Evolutionary conservation across 2,113 vertebrate genomes (phyloP).

Genomic region (Diphyllodes magnificus): DNA sequence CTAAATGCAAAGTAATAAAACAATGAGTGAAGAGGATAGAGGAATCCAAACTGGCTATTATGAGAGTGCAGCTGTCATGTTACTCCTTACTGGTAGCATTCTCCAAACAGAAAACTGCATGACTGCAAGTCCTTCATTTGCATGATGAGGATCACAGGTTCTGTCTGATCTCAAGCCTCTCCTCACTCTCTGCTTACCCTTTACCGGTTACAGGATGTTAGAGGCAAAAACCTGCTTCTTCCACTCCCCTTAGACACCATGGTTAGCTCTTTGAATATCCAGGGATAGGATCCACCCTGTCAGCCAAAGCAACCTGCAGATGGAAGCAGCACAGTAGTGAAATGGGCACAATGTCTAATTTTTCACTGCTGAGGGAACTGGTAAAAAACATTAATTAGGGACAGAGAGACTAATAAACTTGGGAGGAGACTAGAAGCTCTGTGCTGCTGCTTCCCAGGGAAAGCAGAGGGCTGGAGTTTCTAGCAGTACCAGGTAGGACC

Average conservation of each 20-base stretch:
- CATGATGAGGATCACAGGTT: neutral
- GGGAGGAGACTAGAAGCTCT: neutral
- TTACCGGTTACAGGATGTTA: neutral
- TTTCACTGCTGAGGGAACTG: neutral
- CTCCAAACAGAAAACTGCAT: neutral
- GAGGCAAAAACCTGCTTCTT: neutral
- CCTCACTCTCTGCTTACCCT: neutral
- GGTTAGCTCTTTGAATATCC: neutral
- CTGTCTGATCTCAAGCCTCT: neutral
- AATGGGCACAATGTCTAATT: neutral
- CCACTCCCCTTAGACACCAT: neutral
- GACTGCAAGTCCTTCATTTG: neutral
- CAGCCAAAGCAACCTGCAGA: neutral
- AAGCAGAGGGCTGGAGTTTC: neutral
- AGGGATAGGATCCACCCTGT: neutral
- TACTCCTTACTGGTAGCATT: neutral
- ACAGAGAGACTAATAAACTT: neutral
- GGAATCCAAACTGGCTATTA: neutral
- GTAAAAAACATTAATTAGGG: neutral
- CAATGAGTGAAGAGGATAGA: neutral
- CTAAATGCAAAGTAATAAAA: neutral
- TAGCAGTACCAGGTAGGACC: neutral
- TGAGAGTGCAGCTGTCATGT: neutral
- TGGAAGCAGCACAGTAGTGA: neutral
- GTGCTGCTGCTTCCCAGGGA: neutral